Conservation (phyloP, 2,888 invertebrate species). For the Conchocele bisecta region DNA sequence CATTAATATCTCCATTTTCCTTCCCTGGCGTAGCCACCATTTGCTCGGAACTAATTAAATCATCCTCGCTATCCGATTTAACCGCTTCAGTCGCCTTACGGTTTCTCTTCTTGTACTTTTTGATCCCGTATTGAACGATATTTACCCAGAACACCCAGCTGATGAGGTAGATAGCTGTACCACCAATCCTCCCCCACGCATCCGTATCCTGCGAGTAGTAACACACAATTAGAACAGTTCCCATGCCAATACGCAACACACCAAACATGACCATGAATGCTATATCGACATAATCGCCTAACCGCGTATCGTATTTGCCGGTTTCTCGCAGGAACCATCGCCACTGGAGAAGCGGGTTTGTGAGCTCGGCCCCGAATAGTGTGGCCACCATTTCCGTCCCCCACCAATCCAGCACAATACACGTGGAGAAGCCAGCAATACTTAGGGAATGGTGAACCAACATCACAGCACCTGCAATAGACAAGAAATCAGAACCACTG, state of each 20-base stretch:
- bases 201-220: constrained; percentile 76
- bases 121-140: constrained; percentile 76
- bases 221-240: constrained; percentile 71
- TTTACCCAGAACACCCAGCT: constrained; percentile 79
- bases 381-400: constrained; percentile 81
- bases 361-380: constrained; percentile 79
- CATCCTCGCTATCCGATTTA: not conserved
- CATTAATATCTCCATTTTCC: too few relatives aligned
- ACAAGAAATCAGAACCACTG: not conserved
- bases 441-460: constrained; percentile 79
- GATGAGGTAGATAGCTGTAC: constrained; percentile 76
- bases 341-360: constrained; percentile 81
- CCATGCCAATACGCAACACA: constrained; percentile 74
- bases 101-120: constrained; percentile 70
- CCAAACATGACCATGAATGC: constrained; percentile 79
- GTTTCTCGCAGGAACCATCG: constrained; percentile 80
- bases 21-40: too few relatives aligned
- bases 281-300: constrained; percentile 75
- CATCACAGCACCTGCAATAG: constrained; percentile 79
- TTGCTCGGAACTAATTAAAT: too few relatives aligned
- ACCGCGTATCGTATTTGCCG: constrained; percentile 64
- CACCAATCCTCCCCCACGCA: constrained; percentile 73
- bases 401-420: constrained; percentile 67
- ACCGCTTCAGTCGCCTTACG: not conserved
- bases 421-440: constrained; percentile 73